Base-by-base conservation (phyloP, 2,797 vertebrate genomes). In the Sus cebifrons region DNA sequence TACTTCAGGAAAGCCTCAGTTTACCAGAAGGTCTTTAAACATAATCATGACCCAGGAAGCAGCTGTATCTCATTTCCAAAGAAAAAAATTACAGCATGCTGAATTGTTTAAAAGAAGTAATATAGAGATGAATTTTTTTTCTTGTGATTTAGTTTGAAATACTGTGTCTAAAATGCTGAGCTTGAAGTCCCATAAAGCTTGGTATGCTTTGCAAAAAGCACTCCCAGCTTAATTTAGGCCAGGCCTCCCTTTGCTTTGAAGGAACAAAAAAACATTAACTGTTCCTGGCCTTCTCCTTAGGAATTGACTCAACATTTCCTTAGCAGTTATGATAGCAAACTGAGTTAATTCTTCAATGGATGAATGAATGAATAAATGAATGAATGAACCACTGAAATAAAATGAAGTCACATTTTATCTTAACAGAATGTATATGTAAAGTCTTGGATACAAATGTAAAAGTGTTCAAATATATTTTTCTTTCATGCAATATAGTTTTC, bases 141-240 rank as follows among this genome's bases (percentile, higher is more conserved):
- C 96, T 96, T 98, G 98, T 98, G 98, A 98, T 98, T 98, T 98
- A 98, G 97, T 97, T 98, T 98, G 98, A 98, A 98, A 98, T 98
- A 98, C 95, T 97, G 98, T 97, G 97, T 97, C 97, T 97, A 96
- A 98, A 98, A 97, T 98, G 94, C 98, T 98, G 98, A 98, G 96
- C 98, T 97, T 98, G 95, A 98, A 98, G 97, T 98, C 98, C 98
- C 98, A 98, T 98, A 98, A 98, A 98, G 98, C 97, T 98, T 97
- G 98, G 98, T 98, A 98, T 98, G 98, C 97, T 98, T 98, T 98
- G 97, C 98, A 98, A 97, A 98, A 98, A 98, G 97, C 97, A 95
- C 97, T 98, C 94, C 81, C 94, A 95, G 93, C 94, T 98, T 98
- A 99, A 98, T 99, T 98, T 98, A 98, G 98, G 98, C 98, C 98